Evolutionary conservation across 2,888 invertebrate species (phyloP).

Genomic region (Schizaphis graminum): DNA sequence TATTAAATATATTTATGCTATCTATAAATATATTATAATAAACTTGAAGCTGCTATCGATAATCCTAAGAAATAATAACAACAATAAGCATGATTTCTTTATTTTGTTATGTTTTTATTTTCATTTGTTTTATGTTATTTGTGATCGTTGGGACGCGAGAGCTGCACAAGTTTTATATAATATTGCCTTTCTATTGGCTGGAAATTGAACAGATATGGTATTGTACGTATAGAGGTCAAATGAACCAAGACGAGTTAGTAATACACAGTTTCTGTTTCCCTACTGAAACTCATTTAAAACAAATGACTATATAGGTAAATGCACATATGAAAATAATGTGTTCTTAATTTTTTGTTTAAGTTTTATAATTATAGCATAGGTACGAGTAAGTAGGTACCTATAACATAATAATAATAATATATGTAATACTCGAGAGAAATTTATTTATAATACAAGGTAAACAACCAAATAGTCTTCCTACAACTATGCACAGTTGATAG

Average conservation of each 20-base stretch:
- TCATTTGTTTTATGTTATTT: not conserved
- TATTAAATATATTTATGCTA: not conserved
- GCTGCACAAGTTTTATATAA: not conserved
- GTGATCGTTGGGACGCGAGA: not conserved
- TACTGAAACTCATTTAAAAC: not conserved
- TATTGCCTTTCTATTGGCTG: not conserved
- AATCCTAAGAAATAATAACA: not conserved
- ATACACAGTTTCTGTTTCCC: not conserved
- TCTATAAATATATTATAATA: not conserved
- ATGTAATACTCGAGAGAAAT: constrained; percentile 32
- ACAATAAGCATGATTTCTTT: not conserved
- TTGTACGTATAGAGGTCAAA: not conserved
- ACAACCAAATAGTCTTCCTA: constrained; percentile 23
- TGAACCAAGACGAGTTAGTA: not conserved
- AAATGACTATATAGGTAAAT: not conserved
- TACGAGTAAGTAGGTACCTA: not conserved
- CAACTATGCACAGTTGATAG: not conserved
- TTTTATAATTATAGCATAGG: not conserved
- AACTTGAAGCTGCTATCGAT: not conserved
- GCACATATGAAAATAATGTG: not conserved
- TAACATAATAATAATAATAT: not conserved
- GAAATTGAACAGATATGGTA: not conserved
- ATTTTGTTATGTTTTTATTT: not conserved
- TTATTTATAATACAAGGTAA: constrained; percentile 5
- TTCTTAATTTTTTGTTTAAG: not conserved